Percentiles rank a stretch among this genome's conserved stretches.
Conservation (phyloP, 2,797 vertebrate genomes). For the Diceros bicornis region DNA sequence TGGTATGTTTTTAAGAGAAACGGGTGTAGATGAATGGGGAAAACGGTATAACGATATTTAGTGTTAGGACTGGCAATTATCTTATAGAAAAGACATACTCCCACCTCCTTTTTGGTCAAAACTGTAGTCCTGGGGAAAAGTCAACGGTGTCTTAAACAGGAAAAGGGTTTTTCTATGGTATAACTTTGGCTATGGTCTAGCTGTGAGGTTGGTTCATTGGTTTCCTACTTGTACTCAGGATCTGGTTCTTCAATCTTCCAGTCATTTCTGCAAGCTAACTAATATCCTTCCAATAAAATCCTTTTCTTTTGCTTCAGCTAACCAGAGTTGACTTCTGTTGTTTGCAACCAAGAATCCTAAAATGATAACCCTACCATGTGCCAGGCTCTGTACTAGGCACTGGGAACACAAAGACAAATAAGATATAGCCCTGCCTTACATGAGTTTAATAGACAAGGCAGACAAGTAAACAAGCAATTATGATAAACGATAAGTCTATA, state of each 20-base stretch:
- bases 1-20: background rate
- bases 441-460: conserved; percentile 34
- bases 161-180: background rate
- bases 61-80: no score
- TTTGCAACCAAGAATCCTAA: conserved; percentile 3
- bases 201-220: background rate
- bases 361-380: background rate
- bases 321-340: background rate
- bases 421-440: background rate
- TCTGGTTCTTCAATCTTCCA: conserved; percentile 30
- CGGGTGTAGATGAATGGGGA: no score
- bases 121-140: background rate
- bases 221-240: conserved; percentile 45
- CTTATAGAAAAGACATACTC: no score
- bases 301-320: conserved; percentile 13
- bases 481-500: background rate
- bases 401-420: conserved; percentile 52
- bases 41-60: no score
- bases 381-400: background rate
- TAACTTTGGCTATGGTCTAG: conserved; percentile 4
- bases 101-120: no score
- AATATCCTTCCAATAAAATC: conserved; percentile 23
- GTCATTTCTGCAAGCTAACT: conserved; percentile 46
- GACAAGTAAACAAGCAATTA: conserved; percentile 2
- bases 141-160: background rate